phyloP scores from a whole-genome alignment of 2,888 invertebrate genomes.

The Mantis religiosa region DNA sequence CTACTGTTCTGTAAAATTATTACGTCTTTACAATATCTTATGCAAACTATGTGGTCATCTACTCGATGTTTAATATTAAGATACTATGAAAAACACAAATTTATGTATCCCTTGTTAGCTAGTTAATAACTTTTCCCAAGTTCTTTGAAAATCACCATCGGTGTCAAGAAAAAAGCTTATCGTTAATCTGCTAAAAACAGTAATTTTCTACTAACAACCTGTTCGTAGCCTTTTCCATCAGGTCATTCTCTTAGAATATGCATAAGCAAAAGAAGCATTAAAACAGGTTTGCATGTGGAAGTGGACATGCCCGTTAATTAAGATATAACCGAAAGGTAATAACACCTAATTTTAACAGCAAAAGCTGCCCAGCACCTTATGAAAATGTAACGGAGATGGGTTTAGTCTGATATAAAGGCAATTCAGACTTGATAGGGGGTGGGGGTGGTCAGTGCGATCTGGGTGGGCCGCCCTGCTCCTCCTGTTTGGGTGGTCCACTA shows the following conservation, averaged over 20 bases:
- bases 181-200: no score
- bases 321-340: neutral
- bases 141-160: no score
- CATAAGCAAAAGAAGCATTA: neutral
- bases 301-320: neutral
- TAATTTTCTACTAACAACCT: no score
- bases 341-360: neutral
- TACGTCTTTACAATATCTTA: no score
- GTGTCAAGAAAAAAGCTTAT: no score
- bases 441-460: neutral
- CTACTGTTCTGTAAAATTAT: no score
- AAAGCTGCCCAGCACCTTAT: neutral
- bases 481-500: neutral
- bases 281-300: neutral
- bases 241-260: neutral
- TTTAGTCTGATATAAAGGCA: neutral
- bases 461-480: neutral
- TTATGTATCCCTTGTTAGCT: no score
- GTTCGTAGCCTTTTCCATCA: no score
- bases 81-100: no score
- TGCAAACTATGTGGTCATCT: no score
- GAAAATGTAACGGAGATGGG: neutral
- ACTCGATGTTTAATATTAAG: no score
- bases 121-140: no score
- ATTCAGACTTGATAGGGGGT: neutral